Evolutionary conservation across 2,797 vertebrate species (phyloP), one percentile per base, ranked within the genome.

Genomic region (Sebastes wilsoni): DNA sequence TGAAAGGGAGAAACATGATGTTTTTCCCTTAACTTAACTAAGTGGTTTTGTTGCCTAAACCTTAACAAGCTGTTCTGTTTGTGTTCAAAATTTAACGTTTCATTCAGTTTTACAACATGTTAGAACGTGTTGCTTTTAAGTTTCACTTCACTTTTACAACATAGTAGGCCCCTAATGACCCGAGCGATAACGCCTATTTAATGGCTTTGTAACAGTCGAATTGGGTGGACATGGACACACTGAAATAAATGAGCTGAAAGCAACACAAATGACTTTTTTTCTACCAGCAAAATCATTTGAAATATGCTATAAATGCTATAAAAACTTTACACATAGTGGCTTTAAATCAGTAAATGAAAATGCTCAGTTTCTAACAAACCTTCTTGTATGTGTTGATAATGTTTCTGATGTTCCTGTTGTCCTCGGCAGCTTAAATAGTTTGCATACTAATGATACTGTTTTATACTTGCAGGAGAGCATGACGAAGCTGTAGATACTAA

Each of bases 391-490:
- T 46, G 46, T 8, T 59, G 27, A 58, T 58, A 4, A 36, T 59
- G 27, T 61, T 59, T 55, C 14, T 22, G 9, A 71, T 69, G 18
- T 6, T 55, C 7, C 4, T 13, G 25, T 59, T 62, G 16, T 74
- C 20, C 5, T 2, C 34, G 7, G 12, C 8, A 6, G 23, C 66
- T 54, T 7, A 10, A 30, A 25, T 36, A 22, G 8, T 75, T 59
- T 38, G 3, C n/a, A 59, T 38, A 32, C 32, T 76, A 85, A 84
- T 79, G 6, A 8, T 42, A 11, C 16, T 46, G 14, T 54, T 84
- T 80, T 84, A 25, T 81, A 20, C 59, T 82, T 84, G n/a, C 84
- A 95, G 92, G 1, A 11, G 14, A 4, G 1, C 0, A 8, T 2
- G 2, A 20, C 0, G 8, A 0, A 1, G 2, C 8, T 46, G 2